Conservation (phyloP, 2,888 invertebrate genomes). For the Xylophagus ater region DNA sequence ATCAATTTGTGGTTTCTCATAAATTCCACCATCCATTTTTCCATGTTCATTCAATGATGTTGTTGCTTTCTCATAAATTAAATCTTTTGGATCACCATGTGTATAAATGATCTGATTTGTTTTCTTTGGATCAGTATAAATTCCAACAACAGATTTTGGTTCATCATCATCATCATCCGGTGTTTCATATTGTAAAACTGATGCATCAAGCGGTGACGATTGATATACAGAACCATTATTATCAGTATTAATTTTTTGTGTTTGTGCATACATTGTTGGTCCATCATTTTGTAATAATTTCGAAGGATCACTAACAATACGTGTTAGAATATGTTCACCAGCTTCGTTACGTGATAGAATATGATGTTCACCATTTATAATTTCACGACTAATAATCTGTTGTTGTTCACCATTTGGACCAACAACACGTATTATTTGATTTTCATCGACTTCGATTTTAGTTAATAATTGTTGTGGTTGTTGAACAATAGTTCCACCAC, state of each 20-base stretch:
- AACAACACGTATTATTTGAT: conserved; percentile 39
- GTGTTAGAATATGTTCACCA: conserved; percentile 39
- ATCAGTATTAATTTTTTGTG: conserved; percentile 34
- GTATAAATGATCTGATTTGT: conserved; percentile 40
- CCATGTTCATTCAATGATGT: conserved; percentile 7
- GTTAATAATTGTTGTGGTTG: conserved; percentile 32
- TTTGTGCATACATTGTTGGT: conserved; percentile 37
- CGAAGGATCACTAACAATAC: conserved; percentile 39
- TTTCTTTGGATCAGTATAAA: conserved; percentile 36
- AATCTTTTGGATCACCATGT: conserved; percentile 39
- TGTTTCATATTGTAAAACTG: conserved; percentile 36
- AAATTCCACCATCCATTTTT: conserved; percentile 15
- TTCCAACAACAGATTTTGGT: conserved; percentile 27
- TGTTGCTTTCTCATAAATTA: conserved; percentile 21
- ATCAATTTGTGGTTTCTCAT: conserved; percentile 49
- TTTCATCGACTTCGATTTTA: conserved; percentile 39
- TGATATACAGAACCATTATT: conserved; percentile 31
- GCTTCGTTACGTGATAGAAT: conserved; percentile 39
- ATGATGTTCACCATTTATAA: conserved; percentile 40
- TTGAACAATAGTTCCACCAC: conserved; percentile 14
- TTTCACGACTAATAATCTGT: conserved; percentile 39
- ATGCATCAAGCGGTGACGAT: conserved; percentile 36
- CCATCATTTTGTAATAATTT: conserved; percentile 36
- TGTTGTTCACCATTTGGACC: conserved; percentile 39
- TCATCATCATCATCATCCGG: conserved; percentile 21